These are phyloP conservation scores for Ateles fusciceps DNA, from an alignment of 2,797 vertebrate genomes.

Conservation along the genomic window DNA sequence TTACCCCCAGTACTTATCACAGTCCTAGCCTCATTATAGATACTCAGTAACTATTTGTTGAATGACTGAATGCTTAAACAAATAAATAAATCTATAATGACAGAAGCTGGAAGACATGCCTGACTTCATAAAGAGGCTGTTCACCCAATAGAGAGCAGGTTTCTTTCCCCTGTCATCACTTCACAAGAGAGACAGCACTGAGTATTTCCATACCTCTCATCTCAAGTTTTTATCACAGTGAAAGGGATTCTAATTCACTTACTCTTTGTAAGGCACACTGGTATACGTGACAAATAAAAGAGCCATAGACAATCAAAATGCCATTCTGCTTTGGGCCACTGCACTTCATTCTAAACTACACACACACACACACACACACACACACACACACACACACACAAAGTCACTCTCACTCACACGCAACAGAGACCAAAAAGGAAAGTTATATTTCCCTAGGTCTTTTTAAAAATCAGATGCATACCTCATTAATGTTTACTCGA, in stretches of 20 bases:
- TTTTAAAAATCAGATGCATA: neutral
- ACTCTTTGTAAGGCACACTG: neutral
- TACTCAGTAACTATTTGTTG: neutral
- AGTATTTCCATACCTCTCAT: neutral
- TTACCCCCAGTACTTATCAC: neutral
- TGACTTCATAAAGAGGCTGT: neutral
- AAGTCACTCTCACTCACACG: neutral
- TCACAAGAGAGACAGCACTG: neutral
- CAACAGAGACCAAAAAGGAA: neutral
- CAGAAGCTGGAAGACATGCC: neutral
- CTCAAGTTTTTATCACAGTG: neutral
- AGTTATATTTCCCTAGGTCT: neutral
- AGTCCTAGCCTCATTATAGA: neutral
- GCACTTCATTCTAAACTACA: neutral
- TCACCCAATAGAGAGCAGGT: neutral
- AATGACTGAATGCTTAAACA: neutral
- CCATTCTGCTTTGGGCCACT: neutral
- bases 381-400: neutral
- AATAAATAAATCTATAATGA: neutral
- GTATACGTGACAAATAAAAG: neutral
- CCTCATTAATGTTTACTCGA: neutral
- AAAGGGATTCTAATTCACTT: conserved; percentile 13
- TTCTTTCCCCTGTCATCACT: neutral
- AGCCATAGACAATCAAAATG: neutral
- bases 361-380: neutral